Evolutionary conservation across 2,113 vertebrate genomes (phyloP).

Genomic region (Okapia johnstoni): DNA sequence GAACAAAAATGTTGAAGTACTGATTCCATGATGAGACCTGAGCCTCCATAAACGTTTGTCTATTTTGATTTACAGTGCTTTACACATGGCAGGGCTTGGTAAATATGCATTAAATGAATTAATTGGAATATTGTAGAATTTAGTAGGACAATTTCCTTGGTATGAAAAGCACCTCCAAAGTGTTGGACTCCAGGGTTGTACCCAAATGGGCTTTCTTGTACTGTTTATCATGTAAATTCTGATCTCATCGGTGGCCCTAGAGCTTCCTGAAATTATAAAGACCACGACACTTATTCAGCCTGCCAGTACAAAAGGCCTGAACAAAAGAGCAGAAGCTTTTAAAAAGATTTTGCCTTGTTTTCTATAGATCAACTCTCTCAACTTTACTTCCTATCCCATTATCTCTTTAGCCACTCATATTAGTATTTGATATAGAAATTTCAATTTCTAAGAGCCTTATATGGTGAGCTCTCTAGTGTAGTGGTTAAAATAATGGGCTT

Average conservation of each 20-base stretch:
- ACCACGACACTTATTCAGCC: background rate
- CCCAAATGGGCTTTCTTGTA: background rate
- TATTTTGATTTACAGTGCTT: background rate
- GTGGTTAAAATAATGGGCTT: background rate
- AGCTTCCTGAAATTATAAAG: background rate
- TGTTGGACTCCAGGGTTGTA: background rate
- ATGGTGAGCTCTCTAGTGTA: background rate
- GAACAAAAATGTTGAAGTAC: background rate
- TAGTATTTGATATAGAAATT: background rate
- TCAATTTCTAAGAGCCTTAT: background rate
- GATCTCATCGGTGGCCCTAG: background rate
- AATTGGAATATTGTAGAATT: background rate
- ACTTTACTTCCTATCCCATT: background rate
- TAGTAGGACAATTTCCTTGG: background rate
- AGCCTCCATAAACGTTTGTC: background rate
- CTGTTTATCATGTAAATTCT: too few species aligned
- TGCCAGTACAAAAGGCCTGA: background rate
- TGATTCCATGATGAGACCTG: background rate
- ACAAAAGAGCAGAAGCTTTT: background rate
- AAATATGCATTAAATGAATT: background rate
- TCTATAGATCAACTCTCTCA: background rate
- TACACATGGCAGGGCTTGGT: background rate
- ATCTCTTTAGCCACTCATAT: background rate
- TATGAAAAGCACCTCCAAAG: background rate
- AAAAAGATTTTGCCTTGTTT: background rate